Evolutionary conservation across 2,113 vertebrate species (phyloP), one percentile per base, ranked within the genome.

Genomic region (Tautogolabrus adspersus): DNA sequence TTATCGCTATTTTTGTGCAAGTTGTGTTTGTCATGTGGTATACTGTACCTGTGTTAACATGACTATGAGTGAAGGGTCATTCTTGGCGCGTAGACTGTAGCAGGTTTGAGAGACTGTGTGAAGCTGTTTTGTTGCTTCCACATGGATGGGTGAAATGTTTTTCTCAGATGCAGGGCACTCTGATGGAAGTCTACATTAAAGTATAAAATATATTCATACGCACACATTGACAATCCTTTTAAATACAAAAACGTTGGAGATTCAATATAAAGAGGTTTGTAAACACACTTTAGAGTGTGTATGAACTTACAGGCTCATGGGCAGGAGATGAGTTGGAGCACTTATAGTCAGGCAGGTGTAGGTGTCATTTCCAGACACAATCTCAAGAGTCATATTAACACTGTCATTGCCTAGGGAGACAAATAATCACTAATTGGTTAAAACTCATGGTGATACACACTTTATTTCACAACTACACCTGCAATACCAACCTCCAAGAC

Each of bases 11-110:
- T 10, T 11, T 42, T 42, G 40, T 42, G 9, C 6, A 34, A 16
- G 15, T 38, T 47, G 11, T 46, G 10, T 44, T 65, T 19, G 65
- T 71, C 11, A 69, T n/a, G 37, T 58, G 40, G 42, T 23, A 55
- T 37, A 66, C 23, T 34, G 6, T 89, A 95, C 95, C 95, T 81
- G 61, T n/a, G 92, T 93, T 75, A 95, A 89, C 87, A 94, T 91
- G 71, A 93, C 87, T 2, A 91, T 92, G 51, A 95, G 84, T 19
- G 75, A 16, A 8, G 92, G 91, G 73, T 95, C 94, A 65, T 89
- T 76, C 44, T 66, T 83, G 37, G 67, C 91, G 38, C 81, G 60
- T 54, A 94, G 79, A 70, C 81, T 84, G 85, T 92, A 92, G 86
- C 94, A 95, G 30, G 76, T 66, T 69, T 82, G 78, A 62, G 82